Conservation (phyloP, 2,888 invertebrate genomes). For the Iselma pallidipennis region DNA sequence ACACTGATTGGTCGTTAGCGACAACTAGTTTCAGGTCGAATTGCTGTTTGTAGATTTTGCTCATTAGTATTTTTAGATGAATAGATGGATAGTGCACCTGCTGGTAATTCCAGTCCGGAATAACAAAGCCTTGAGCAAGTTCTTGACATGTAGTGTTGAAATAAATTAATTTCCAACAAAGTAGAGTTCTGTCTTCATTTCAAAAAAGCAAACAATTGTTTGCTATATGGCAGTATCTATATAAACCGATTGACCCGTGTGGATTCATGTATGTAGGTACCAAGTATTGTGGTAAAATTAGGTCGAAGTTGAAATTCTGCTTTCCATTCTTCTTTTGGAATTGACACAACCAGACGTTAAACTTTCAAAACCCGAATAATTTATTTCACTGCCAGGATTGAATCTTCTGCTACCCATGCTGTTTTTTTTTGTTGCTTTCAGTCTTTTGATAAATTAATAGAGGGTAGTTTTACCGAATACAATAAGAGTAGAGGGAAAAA, state of each 20-base stretch:
- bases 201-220: not conserved
- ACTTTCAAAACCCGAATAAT: not conserved
- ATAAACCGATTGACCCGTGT: not conserved
- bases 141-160: not conserved
- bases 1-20: not conserved
- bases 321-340: not conserved
- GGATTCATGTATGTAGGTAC: no score
- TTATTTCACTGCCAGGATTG: not conserved
- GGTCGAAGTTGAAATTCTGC: not conserved
- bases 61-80: not conserved
- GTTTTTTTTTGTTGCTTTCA: not conserved
- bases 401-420: not conserved
- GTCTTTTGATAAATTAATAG: not conserved
- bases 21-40: not conserved
- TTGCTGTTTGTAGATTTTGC: not conserved
- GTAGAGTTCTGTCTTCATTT: not conserved
- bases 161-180: not conserved
- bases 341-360: slow-evolving; percentile 2
- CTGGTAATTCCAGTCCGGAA: not conserved
- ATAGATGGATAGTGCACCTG: not conserved
- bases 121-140: not conserved
- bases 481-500: no score
- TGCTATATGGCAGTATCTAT: not conserved
- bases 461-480: not conserved
- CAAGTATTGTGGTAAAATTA: not conserved